phyloP scores from a whole-genome alignment of 2,113 vertebrate genomes.

The Halichoerus grypus region DNA sequence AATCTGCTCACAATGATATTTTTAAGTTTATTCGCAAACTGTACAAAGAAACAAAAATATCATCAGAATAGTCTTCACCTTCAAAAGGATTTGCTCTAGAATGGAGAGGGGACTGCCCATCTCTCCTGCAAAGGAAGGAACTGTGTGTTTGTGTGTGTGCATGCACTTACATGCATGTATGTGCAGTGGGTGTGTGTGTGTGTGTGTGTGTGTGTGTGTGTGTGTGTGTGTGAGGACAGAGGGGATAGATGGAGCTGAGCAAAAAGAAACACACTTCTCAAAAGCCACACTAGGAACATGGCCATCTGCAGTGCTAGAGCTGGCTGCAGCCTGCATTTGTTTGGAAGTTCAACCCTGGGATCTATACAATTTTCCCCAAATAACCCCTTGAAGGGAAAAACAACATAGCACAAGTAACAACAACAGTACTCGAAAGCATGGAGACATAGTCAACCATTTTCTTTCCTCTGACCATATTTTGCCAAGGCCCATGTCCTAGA shows the following conservation, averaged over 20 bases:
- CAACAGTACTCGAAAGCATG: background rate
- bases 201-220: rapidly evolving
- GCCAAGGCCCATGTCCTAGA: background rate
- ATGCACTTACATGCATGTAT: background rate
- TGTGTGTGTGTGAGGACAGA: background rate
- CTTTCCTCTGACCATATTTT: constrained; percentile 17
- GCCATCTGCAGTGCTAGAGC: background rate
- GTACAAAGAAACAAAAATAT: background rate
- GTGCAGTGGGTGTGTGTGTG: background rate
- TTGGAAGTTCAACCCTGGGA: constrained; percentile 48
- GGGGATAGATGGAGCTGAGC: background rate
- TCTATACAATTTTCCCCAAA: constrained; percentile 29
- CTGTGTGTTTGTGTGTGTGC: background rate
- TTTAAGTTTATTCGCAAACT: background rate
- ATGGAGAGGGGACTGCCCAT: background rate
- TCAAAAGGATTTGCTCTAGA: background rate
- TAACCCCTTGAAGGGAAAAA: constrained; percentile 30
- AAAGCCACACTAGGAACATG: background rate
- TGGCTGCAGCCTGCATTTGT: background rate
- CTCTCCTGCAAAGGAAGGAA: background rate
- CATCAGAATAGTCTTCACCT: background rate
- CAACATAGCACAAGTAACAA: background rate
- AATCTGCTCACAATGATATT: background rate
- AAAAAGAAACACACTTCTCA: background rate
- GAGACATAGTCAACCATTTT: background rate